These are phyloP conservation scores for Uloborus plumipes DNA, from an alignment of 2,888 invertebrate species.

Conservation along the genomic window DNA sequence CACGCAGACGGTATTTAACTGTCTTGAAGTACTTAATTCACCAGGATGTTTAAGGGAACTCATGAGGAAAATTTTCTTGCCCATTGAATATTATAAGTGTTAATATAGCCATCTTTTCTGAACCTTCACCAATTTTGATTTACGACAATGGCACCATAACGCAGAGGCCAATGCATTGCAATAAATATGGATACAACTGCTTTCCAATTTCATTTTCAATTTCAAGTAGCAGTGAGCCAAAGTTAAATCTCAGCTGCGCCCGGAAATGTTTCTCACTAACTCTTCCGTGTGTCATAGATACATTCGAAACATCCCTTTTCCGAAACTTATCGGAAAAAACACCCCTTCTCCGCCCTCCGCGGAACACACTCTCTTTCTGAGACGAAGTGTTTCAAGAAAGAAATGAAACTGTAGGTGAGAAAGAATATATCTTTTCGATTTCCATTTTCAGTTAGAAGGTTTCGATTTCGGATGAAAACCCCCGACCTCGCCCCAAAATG, in stretches of 20 bases:
- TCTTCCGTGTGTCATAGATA: constrained; percentile 2
- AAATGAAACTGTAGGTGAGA: constrained; percentile 2
- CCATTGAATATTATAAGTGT: too few relatives aligned
- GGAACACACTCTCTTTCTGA: not conserved
- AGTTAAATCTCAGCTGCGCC: not conserved
- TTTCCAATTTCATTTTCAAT: too few relatives aligned
- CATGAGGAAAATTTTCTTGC: too few relatives aligned
- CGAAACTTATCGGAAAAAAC: constrained; percentile 2
- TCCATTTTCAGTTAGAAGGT: constrained; percentile 32
- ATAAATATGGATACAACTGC: too few relatives aligned
- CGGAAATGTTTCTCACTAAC: constrained; percentile 2
- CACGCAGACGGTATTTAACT: too few relatives aligned
- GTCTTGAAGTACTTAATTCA: too few relatives aligned
- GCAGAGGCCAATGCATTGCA: too few relatives aligned
- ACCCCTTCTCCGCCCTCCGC: not conserved
- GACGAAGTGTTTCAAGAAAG: constrained; percentile 5
- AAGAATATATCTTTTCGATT: constrained; percentile 40
- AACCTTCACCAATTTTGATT: too few relatives aligned
- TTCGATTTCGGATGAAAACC: constrained; percentile 49
- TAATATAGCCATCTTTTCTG: too few relatives aligned
- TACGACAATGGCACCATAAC: too few relatives aligned
- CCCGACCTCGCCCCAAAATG: not conserved
- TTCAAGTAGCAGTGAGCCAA: not conserved
- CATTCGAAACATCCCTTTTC: not conserved
- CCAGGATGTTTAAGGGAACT: too few relatives aligned